Percentiles rank a stretch among this genome's conserved stretches.
Conservation (phyloP, 2,797 vertebrate species). For the Prunella strophiata region DNA sequence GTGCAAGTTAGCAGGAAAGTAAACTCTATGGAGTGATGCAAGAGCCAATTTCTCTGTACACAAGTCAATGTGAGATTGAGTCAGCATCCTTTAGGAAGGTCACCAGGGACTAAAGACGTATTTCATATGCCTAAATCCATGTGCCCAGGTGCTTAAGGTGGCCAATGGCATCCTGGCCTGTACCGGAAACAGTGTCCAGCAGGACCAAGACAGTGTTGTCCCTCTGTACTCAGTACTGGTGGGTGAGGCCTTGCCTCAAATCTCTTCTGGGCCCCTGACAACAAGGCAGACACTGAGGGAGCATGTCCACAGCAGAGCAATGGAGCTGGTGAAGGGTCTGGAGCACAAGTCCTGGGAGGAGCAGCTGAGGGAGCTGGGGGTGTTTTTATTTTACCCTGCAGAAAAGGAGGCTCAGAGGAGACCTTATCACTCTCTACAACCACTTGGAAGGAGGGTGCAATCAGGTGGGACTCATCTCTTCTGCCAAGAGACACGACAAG, state of each 20-base stretch:
- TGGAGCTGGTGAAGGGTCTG: rapidly evolving
- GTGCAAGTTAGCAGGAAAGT: background rate
- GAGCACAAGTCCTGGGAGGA: background rate
- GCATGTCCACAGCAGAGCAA: rapidly evolving
- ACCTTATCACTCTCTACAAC: rapidly evolving
- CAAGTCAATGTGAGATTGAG: background rate
- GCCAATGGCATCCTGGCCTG: background rate
- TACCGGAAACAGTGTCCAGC: background rate
- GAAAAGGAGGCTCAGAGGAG: background rate
- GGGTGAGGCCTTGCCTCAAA: rapidly evolving
- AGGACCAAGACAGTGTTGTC: background rate
- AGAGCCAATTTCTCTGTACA: background rate
- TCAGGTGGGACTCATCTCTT: background rate
- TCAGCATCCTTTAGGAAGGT: background rate
- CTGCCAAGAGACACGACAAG: background rate
- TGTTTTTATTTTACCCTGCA: background rate
- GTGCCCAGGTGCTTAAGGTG: background rate
- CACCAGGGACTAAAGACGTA: background rate
- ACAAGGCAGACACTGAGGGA: background rate
- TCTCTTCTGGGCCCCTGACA: background rate
- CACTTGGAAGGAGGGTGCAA: background rate
- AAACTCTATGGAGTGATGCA: background rate
- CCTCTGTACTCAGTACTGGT: background rate
- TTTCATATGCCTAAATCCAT: background rate
- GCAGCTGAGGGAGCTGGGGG: rapidly evolving